Conservation (phyloP, 1,140 invertebrate species). For the Lysiphlebus fabarum region DNA sequence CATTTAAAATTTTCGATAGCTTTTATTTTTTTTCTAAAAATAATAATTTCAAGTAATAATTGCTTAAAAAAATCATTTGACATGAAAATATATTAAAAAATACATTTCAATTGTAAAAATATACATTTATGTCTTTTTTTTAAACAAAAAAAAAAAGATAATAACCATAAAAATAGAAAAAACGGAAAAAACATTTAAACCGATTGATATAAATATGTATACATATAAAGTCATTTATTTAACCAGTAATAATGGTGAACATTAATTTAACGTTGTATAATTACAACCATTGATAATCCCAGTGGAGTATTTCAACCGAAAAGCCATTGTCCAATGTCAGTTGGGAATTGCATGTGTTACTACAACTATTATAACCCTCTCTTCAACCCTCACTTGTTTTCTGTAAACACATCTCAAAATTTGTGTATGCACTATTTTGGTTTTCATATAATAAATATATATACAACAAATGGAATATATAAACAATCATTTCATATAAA, state of each 20-base stretch:
- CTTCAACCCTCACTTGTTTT: not conserved
- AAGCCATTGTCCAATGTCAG: constrained; percentile 14
- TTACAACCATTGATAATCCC: constrained; percentile 24
- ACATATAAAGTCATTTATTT: constrained; percentile 11
- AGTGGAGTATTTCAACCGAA: constrained; percentile 14
- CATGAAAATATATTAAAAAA: too few species aligned
- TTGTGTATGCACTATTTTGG: constrained; percentile 2
- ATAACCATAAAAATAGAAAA: not conserved
- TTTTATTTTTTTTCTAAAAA: too few species aligned
- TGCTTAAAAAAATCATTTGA: too few species aligned
- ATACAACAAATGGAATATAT: too few species aligned
- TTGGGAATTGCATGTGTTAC: constrained; percentile 15
- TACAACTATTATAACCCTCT: not conserved
- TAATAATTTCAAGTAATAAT: too few species aligned
- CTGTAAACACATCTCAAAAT: not conserved
- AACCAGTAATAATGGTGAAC: constrained; percentile 19
- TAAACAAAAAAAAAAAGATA: too few species aligned
- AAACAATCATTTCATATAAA: not conserved
- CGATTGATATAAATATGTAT: not conserved
- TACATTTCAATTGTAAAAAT: too few species aligned
- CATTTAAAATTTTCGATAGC: too few species aligned
- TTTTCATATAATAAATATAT: too few species aligned
- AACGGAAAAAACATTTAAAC: not conserved
- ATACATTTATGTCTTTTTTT: too few species aligned
- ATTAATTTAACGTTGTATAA: constrained; percentile 24